Conservation (phyloP, 2,888 invertebrate species). For the Sipha maydis region DNA sequence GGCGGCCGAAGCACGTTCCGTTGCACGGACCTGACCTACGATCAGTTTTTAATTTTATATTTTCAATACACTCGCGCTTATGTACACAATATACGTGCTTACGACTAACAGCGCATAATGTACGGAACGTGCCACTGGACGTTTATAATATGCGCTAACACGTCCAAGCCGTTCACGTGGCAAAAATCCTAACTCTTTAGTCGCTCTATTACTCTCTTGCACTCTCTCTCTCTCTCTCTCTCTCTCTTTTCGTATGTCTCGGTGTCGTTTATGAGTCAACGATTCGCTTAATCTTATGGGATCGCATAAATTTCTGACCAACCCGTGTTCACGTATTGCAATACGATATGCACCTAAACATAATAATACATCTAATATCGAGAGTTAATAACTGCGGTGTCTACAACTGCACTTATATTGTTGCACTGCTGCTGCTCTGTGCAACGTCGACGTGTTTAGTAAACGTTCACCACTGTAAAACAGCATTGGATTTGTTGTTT, state of each 20-base stretch:
- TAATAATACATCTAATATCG: background rate
- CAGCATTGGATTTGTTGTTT: too few species aligned
- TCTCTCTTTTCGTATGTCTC: background rate
- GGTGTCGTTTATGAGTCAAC: background rate
- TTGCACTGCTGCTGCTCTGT: too few species aligned
- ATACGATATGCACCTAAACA: background rate
- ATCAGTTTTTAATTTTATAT: slow-evolving; percentile 47
- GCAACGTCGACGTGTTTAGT: too few species aligned
- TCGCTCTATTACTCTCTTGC: too few species aligned
- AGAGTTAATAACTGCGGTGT: background rate
- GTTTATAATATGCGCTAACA: background rate
- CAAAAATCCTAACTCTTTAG: background rate
- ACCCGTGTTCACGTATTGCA: too few species aligned
- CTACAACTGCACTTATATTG: background rate
- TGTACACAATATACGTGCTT: background rate
- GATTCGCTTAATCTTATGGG: background rate
- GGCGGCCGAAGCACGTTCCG: slow-evolving; percentile 31
- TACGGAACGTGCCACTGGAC: slow-evolving; percentile 42
- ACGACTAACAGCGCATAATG: slow-evolving; percentile 6
- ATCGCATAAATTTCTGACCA: too few species aligned
- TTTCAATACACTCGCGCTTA: background rate
- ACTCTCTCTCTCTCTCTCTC: too few species aligned
- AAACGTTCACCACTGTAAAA: too few species aligned
- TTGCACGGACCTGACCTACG: slow-evolving; percentile 40
- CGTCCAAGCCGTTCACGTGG: background rate